These are phyloP conservation scores for Ammodytes dubius DNA, from an alignment of 2,113 vertebrate genomes.

Conservation along the genomic window DNA sequence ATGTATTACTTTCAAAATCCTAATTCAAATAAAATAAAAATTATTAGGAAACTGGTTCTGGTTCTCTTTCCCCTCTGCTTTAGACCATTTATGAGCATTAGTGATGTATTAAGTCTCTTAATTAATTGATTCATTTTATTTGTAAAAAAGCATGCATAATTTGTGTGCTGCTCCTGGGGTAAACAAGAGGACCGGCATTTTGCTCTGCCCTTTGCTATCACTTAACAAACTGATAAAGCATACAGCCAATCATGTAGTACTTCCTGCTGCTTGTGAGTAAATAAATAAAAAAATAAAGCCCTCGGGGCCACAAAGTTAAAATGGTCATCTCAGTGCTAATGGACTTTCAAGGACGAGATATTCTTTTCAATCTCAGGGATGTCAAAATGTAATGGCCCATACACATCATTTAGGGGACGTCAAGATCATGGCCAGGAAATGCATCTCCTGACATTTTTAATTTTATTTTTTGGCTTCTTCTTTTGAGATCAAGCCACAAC, in stretches of 20 bases:
- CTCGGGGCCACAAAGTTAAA: constrained; percentile 27
- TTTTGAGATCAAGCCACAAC: not conserved
- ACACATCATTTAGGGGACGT: constrained; percentile 30
- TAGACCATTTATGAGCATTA: not conserved
- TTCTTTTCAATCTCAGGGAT: constrained; percentile 14
- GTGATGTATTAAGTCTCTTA: not conserved
- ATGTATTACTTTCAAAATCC: not conserved
- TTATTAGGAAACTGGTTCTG: too few relatives aligned
- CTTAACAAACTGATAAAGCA: constrained; percentile 16
- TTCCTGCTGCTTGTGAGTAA: not conserved
- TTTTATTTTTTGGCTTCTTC: not conserved
- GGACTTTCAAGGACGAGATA: constrained; percentile 35
- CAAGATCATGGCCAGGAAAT: constrained; percentile 22
- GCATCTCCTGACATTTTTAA: not conserved
- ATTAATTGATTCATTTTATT: not conserved
- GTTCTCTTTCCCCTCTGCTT: not conserved
- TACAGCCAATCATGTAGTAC: not conserved
- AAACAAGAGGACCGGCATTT: constrained; percentile 50
- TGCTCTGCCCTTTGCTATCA: constrained; percentile 12
- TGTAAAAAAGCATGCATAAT: not conserved
- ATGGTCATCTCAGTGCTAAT: constrained; percentile 33
- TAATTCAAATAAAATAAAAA: not conserved
- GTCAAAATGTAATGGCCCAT: constrained; percentile 40
- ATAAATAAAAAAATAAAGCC: constrained; percentile 20
- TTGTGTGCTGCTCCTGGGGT: constrained; percentile 20